Evolutionary conservation across 2,888 invertebrate species (phyloP), one percentile per base, ranked within the genome.

Genomic region (Chymomyza fuscimana): DNA sequence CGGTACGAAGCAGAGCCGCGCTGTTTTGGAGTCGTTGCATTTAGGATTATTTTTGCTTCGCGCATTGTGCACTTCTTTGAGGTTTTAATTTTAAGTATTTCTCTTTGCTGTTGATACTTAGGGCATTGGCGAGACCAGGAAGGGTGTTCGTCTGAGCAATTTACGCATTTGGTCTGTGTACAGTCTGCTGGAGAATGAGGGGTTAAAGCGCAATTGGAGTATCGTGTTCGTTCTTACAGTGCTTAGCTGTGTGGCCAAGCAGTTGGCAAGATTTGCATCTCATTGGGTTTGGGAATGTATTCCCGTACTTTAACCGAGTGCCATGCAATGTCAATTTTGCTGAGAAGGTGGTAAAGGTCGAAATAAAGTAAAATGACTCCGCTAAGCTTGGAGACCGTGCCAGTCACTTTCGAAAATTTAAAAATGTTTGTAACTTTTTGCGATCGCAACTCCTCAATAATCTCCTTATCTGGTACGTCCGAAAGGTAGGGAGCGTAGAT

Each of bases 251-350:
- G 32, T 69, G 69, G 5, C 63, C 63, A 16, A 70, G 70, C 32
- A 70, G 32, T n/a, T 70, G 65, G 59, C 58, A 70, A 19, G 19
- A 19, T 29, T 67, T 67, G 36, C 56, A 61, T 16, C 65, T 65
- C 63, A 69, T 72, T 16, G 67, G 71, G 60, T 66, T n/a, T 72
- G 2, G 63, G 72, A 12, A 65, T 72, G 51, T 68, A 68, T 19
- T 19, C 19, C 19, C 19, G 19, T 19, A 19, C 19, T 67, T 68
- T 65, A 10, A 63, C 72, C 10, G 63, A 65, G 54, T 66, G 65
- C 68, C 69, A 69, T 0, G 69, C 29, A 29, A 68, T 68, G 16
- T 66, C 63, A 10, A 72, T 65, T 63, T 65, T 66, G 12, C 22
- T 12, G 15, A 64, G 67, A 22, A 59, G 59, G 46, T 62, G 46